These are phyloP conservation scores for Lutraria lutraria DNA, from an alignment of 2,888 invertebrate species.

Conservation along the genomic window DNA sequence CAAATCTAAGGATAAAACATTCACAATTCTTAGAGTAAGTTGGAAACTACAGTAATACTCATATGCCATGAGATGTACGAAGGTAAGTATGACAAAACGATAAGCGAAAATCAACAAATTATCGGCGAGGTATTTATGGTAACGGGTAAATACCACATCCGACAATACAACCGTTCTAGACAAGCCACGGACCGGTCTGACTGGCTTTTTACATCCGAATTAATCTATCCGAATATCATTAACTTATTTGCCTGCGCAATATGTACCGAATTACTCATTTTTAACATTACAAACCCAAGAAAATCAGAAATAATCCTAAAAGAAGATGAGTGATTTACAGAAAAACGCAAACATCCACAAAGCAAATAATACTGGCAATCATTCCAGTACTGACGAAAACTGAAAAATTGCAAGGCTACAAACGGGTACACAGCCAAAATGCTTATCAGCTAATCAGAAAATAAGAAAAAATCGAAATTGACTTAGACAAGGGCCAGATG, in stretches of 20 bases:
- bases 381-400: not conserved
- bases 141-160: not conserved
- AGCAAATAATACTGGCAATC: not conserved
- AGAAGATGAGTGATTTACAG: not conserved
- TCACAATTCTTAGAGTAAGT: not conserved
- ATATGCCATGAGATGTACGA: not conserved
- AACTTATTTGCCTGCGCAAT: not conserved
- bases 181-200: not conserved
- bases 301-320: not conserved
- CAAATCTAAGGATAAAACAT: not conserved
- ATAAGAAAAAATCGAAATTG: slow-evolving; percentile 9
- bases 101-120: not conserved
- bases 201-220: not conserved
- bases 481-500: slow-evolving; percentile 14
- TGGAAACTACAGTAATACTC: not conserved
- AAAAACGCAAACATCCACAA: not conserved
- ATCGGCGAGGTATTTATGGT: not conserved
- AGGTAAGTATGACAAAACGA: not conserved
- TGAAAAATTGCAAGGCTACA: not conserved
- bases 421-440: not conserved
- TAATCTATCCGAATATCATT: not conserved
- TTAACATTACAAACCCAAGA: no score
- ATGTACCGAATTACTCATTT: no score
- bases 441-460: slow-evolving; percentile 22
- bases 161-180: not conserved